Evolutionary conservation across 2,888 invertebrate species (phyloP), one percentile per base, ranked within the genome.

Genomic region (Stenoptilia bipunctidactyla): DNA sequence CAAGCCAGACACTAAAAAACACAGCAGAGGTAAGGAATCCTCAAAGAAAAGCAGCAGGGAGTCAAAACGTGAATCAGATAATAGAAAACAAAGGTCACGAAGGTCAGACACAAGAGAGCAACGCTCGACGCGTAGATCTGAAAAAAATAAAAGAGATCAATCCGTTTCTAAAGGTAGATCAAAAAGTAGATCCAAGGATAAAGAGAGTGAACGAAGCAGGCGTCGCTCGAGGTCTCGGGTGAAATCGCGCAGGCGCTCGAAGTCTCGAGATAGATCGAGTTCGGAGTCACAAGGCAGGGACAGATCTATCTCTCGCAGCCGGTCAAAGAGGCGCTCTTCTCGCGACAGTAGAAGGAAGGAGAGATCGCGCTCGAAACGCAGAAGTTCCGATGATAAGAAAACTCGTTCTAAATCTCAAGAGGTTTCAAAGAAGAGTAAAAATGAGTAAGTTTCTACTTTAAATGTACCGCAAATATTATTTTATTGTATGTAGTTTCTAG

Each of bases 391-490:
- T 1, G 76, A 73, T 1, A 69, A 65, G 6, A 66, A 66, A 48
- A 64, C 59, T 30, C 67, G 82, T 15, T 83, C 82, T 10, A 61
- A 65, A 53, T 82, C 82, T 44, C 82, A 83, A 53, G 82, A 80
- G 34, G 49, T 50, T 37, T 61, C 55, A 42, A 63, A 47, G 43
- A 77, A 77, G 52, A 68, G 43, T 47, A 82, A 80, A 55, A 69
- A 73, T 53, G 82, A 82, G 82, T 82, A 63, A 62, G 76, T 57
- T 40, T 3, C 10, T 30, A 9, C 9, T 12, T 8, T 12, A 30
- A 30, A 30, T 30, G 3, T 12, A 30, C 5, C 9, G 9, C 3
- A 30, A 30, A 8, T 30, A n/a, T 3, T 8, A 30, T 8, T 10
- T 8, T 10, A 10, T n/a, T n/a, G 2, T 30, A 30, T 4, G n/a